phyloP scores from a whole-genome alignment of 2,888 invertebrate genomes.

The Limenitis camilla region DNA sequence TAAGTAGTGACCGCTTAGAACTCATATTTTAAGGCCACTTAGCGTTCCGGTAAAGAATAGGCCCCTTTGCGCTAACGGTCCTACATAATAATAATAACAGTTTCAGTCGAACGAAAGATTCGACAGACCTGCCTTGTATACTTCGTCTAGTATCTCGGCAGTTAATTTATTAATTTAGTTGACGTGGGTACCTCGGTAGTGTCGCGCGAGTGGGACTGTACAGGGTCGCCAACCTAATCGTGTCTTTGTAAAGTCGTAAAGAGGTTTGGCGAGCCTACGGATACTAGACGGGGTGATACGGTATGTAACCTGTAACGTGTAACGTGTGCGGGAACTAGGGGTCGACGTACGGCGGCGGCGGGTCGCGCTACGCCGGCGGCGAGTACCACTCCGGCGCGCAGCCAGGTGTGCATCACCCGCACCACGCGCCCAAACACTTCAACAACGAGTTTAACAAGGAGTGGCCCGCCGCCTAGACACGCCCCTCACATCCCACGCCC shows the following conservation, averaged over 20 bases:
- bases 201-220: slow-evolving; percentile 6
- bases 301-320: slow-evolving; percentile 15
- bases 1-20: slow-evolving; percentile 15
- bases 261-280: neutral
- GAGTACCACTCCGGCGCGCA: slow-evolving; percentile 66
- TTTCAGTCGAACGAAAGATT: slow-evolving; percentile 9
- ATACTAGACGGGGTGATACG: slow-evolving; percentile 27
- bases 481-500: slow-evolving; percentile 12
- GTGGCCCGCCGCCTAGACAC: slow-evolving; percentile 69
- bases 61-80: slow-evolving; percentile 26
- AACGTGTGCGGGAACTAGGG: slow-evolving; percentile 45
- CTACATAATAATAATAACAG: slow-evolving; percentile 6
- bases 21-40: slow-evolving; percentile 18
- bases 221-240: neutral
- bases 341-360: slow-evolving; percentile 71
- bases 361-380: slow-evolving; percentile 60
- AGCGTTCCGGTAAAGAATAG: slow-evolving; percentile 20
- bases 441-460: slow-evolving; percentile 72
- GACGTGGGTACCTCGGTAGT: slow-evolving; percentile 6
- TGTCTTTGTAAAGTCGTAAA: neutral
- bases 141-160: slow-evolving; percentile 27
- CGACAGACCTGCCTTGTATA: slow-evolving; percentile 24
- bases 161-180: neutral
- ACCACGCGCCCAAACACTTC: slow-evolving; percentile 75
- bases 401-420: slow-evolving; percentile 71